phyloP scores from a whole-genome alignment of 2,113 vertebrate genomes.

The Gymnocephalus cernua region DNA sequence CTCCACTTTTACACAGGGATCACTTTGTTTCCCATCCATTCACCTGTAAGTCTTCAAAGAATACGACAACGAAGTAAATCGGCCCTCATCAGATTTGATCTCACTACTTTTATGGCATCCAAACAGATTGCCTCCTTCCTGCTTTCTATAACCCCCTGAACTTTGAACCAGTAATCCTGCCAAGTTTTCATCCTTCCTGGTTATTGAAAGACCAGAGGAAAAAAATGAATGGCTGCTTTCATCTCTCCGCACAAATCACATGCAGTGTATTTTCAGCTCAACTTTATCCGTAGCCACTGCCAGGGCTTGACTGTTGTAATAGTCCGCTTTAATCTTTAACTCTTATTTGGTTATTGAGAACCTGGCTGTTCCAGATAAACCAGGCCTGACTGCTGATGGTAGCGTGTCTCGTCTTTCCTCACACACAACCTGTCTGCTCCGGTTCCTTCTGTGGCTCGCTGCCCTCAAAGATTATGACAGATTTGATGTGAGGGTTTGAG shows the following conservation, averaged over 20 bases:
- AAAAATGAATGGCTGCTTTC: conserved; percentile 6
- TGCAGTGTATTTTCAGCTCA: neutral
- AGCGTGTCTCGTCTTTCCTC: neutral
- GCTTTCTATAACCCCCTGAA: neutral
- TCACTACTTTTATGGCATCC: conserved; percentile 8
- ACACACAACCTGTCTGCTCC: conserved; percentile 12
- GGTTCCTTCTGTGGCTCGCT: neutral
- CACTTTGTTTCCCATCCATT: too few relatives aligned
- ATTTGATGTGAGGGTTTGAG: neutral
- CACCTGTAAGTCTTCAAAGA: neutral
- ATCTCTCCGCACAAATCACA: neutral
- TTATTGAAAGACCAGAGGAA: neutral
- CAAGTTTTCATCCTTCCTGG: neutral
- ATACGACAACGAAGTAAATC: neutral
- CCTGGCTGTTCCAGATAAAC: conserved; percentile 35
- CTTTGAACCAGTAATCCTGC: conserved; percentile 38
- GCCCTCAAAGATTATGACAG: neutral
- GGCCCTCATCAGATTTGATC: neutral
- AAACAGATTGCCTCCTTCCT: conserved; percentile 1
- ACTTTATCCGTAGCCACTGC: conserved; percentile 19
- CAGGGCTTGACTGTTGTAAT: conserved; percentile 37
- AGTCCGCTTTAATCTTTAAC: conserved; percentile 55
- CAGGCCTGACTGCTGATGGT: neutral
- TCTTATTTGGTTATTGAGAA: neutral
- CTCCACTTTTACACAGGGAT: neutral